These are phyloP conservation scores for Alexandromys fortis DNA, from an alignment of 2,113 vertebrate species.

Conservation along the genomic window DNA sequence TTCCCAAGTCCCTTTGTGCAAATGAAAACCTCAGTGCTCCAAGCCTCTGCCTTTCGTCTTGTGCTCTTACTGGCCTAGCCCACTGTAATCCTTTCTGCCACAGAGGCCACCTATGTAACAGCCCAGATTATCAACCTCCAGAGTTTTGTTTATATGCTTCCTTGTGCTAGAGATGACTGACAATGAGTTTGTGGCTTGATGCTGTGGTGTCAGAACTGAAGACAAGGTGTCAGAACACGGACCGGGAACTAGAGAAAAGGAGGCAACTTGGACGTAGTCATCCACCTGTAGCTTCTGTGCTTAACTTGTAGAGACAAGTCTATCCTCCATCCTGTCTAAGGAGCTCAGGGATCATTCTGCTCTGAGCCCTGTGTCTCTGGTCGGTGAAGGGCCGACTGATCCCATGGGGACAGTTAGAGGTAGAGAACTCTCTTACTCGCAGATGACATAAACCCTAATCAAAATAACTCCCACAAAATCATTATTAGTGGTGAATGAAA, in stretches of 20 bases:
- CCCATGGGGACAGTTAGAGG: neutral
- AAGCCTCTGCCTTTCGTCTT: neutral
- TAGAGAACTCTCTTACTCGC: neutral
- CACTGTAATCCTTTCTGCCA: neutral
- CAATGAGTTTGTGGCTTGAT: neutral
- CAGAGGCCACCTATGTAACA: neutral
- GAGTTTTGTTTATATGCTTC: neutral
- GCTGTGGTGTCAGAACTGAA: neutral
- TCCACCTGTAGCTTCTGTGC: neutral
- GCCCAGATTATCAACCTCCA: neutral
- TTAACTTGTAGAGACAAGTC: neutral
- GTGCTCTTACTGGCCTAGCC: neutral
- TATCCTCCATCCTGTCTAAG: neutral
- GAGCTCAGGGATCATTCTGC: neutral
- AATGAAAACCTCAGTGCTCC: neutral
- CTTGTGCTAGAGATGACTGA: neutral
- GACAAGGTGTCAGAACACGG: neutral
- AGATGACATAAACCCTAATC: neutral
- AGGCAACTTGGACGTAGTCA: neutral
- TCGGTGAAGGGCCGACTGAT: neutral
- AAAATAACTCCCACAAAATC: neutral
- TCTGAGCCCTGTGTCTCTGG: neutral
- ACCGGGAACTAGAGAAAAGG: neutral
- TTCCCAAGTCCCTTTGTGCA: neutral
- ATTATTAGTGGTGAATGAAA: neutral